Conservation (phyloP, 2,113 vertebrate genomes). For the Notarius lentiginosus region DNA sequence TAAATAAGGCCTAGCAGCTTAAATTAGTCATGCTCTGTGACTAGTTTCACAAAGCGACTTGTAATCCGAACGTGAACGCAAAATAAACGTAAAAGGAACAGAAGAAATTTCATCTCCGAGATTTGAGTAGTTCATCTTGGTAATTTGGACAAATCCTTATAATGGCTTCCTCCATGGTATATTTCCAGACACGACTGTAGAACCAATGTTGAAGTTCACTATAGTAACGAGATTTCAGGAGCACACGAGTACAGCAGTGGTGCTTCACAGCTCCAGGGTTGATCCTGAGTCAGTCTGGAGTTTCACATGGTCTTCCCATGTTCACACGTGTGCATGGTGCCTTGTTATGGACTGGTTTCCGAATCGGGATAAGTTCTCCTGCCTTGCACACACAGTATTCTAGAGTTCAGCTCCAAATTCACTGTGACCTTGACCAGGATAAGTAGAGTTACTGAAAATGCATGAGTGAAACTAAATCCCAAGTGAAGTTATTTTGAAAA, state of each 20-base stretch:
- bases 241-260: not conserved
- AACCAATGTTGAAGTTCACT: not conserved
- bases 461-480: not conserved
- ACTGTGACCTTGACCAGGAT: too few relatives aligned
- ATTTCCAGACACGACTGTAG: not conserved
- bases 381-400: not conserved
- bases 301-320: not conserved
- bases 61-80: not conserved
- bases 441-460: not conserved
- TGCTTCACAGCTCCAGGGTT: not conserved
- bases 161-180: not conserved
- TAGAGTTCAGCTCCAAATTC: not conserved
- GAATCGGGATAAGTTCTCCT: not conserved
- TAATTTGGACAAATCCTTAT: not conserved
- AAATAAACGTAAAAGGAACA: not conserved
- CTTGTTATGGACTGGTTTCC: not conserved
- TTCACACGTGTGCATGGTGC: not conserved
- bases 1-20: not conserved
- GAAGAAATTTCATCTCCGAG: not conserved
- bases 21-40: not conserved
- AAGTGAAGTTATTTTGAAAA: not conserved
- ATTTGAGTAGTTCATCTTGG: not conserved
- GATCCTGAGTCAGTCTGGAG: not conserved
- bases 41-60: not conserved
- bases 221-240: not conserved